Evolutionary conservation across 2,113 vertebrate species (phyloP), one percentile per base, ranked within the genome.

Genomic region (Dolichallabes microphthalmus): DNA sequence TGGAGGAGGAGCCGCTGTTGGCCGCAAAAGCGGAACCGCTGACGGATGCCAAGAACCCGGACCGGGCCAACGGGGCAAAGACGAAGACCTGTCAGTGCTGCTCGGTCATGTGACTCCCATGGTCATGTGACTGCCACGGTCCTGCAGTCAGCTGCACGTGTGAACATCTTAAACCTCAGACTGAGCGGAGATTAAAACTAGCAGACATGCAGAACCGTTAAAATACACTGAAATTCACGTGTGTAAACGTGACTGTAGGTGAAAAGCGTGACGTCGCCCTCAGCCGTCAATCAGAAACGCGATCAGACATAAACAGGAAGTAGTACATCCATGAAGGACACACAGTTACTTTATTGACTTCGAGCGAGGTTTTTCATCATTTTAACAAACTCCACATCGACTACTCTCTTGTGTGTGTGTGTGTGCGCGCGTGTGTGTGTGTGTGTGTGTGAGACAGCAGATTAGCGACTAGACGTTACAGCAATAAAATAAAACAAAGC

Each of bases 71-170:
- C 27, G 89, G 79, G 9, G 89, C 92, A 45, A 95, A 95, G 86
- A 86, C 6, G 66, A 93, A 94, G 92, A 89, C 82, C 89, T 95
- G 94, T 86, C 88, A 92, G 88, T 95, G 95, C 91, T 95, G 95
- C 90, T 90, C 93, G 0, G 77, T 95, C 89, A 95, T 76, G 39
- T 77, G 69, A 61, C 39, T 13, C 27, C 63, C 17, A 0, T 11
- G 0, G 17, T 78, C 75, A 57, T 78, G 75, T 78, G 75, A 58
- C 53, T 32, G 57, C 60, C 88, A 57, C 55, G 8, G 13, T 71
- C 57, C 69, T 32, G 69, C 35, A 39, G 27, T 30, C 32, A 3
- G 25, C 2, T 52, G 71, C 39, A 4, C 22, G 5, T 74, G 5
- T 1, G 22, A 25, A 50, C 19, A 22, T 57, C 60, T 66, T 30